phyloP scores from a whole-genome alignment of 2,113 vertebrate species.

The Ondatra zibethicus region DNA sequence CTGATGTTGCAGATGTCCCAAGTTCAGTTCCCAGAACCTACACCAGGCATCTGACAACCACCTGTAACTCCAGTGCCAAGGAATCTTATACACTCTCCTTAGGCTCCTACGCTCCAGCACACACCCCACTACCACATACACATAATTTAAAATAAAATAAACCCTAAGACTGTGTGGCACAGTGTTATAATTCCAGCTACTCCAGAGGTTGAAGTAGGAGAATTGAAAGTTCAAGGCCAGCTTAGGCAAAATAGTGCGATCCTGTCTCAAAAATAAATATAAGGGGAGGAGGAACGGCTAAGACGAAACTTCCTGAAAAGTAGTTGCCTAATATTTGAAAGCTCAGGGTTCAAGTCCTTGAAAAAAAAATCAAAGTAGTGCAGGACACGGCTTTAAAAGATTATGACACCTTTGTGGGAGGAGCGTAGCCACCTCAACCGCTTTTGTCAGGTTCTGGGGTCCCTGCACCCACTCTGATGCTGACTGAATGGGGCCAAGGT shows the following conservation, averaged over 20 bases:
- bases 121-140: background rate
- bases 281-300: background rate
- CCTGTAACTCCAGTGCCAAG: background rate
- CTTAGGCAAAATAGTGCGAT: background rate
- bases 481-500: constrained; percentile 62
- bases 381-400: background rate
- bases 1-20: background rate
- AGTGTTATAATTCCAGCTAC: background rate
- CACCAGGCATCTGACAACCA: background rate
- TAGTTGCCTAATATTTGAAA: background rate
- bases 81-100: background rate
- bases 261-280: background rate
- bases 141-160: background rate
- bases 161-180: background rate
- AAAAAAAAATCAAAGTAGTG: background rate
- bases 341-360: background rate
- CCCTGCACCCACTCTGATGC: background rate
- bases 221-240: background rate
- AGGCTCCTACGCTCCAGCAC: background rate
- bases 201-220: background rate
- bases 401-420: background rate
- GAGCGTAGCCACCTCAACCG: background rate
- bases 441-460: background rate
- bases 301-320: background rate
- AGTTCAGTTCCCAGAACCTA: background rate